phyloP scores from a whole-genome alignment of 2,888 invertebrate species.

The Pristionchus exspectatus region DNA sequence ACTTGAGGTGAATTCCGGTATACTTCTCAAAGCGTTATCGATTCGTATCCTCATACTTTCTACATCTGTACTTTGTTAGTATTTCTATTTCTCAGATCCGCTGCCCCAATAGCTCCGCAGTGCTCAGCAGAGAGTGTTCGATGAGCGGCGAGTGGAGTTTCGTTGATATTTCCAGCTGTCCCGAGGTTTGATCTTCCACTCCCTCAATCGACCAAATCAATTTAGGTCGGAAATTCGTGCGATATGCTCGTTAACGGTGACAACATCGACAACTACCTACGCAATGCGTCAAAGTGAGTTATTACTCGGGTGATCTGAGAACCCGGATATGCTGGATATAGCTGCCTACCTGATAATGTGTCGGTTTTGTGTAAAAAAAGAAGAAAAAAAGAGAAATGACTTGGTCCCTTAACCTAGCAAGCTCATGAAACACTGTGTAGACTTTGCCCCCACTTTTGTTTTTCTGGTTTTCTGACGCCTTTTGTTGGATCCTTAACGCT shows the following conservation, averaged over 20 bases:
- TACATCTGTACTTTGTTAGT: too few species aligned
- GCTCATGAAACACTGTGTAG: too few species aligned
- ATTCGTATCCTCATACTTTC: background rate
- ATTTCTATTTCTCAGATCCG: background rate
- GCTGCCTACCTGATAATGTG: background rate
- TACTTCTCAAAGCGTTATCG: background rate
- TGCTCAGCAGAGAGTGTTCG: slow-evolving; percentile 2
- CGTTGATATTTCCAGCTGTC: slow-evolving; percentile 28
- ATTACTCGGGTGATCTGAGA: background rate
- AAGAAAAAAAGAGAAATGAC: background rate
- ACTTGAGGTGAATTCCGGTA: background rate
- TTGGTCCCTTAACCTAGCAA: too few species aligned
- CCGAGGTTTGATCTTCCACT: slow-evolving; percentile 39
- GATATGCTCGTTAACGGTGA: background rate
- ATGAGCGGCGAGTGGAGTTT: background rate
- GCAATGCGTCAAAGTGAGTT: slow-evolving; percentile 32
- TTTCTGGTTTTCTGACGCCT: background rate
- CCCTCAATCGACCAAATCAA: background rate
- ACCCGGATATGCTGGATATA: background rate
- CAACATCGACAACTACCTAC: slow-evolving; percentile 35
- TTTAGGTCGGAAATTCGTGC: slow-evolving; percentile 14
- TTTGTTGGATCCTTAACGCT: background rate
- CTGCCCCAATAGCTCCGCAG: background rate
- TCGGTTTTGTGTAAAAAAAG: background rate
- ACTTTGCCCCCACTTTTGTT: background rate